Conservation (phyloP, 2,888 invertebrate genomes). For the Limnephilus rhombicus region DNA sequence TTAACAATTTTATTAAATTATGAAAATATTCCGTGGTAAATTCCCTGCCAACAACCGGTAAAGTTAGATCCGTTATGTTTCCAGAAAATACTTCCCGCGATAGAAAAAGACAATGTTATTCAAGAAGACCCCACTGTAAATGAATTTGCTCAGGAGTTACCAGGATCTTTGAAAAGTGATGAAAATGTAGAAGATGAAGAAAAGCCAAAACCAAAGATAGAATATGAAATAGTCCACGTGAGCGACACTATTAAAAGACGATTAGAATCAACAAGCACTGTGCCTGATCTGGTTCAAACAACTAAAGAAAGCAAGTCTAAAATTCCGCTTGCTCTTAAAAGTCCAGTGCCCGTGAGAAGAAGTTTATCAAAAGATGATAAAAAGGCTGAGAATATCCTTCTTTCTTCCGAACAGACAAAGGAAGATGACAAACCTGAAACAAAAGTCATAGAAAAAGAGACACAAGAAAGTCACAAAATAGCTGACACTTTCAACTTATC, state of each 20-base stretch:
- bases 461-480: slow-evolving; percentile 72
- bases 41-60: slow-evolving; percentile 23
- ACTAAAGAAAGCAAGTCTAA: slow-evolving; percentile 71
- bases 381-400: slow-evolving; percentile 67
- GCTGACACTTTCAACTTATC: slow-evolving; percentile 82
- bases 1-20: background rate
- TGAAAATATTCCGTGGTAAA: background rate
- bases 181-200: background rate
- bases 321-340: slow-evolving; percentile 74
- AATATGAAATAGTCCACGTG: slow-evolving; percentile 79
- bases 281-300: slow-evolving; percentile 72
- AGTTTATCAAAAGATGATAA: slow-evolving; percentile 71
- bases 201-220: slow-evolving; percentile 68
- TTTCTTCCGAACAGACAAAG: background rate
- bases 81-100: slow-evolving; percentile 53
- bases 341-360: slow-evolving; percentile 73
- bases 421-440: slow-evolving; percentile 36
- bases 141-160: slow-evolving; percentile 47
- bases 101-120: slow-evolving; percentile 39
- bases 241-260: slow-evolving; percentile 82
- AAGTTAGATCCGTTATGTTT: slow-evolving; percentile 58
- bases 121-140: slow-evolving; percentile 47
- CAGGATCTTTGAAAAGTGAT: slow-evolving; percentile 37
- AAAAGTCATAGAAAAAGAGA: slow-evolving; percentile 43
- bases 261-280: slow-evolving; percentile 74